Conservation (phyloP, 2,797 vertebrate genomes). For the Schizopygopsis malacanthus region DNA sequence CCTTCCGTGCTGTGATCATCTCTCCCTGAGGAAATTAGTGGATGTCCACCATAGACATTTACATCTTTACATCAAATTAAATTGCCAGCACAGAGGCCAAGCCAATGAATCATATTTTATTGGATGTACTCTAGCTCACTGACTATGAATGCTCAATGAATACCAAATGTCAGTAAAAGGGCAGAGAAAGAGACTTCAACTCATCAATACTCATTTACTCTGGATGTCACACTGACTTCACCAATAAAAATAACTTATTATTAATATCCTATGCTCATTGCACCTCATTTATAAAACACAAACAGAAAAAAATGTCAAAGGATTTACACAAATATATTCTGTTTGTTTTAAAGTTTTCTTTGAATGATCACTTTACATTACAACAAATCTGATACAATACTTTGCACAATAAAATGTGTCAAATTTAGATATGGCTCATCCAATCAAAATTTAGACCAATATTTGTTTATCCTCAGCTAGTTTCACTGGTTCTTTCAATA, state of each 20-base stretch:
- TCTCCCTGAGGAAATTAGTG: conserved; percentile 76
- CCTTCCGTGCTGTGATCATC: conserved; percentile 17
- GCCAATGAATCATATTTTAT: conserved; percentile 76
- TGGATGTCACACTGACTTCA: neutral
- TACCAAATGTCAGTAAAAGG: conserved; percentile 70
- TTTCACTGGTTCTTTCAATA: neutral
- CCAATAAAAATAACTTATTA: neutral
- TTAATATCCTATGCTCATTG: neutral
- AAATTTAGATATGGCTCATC: neutral
- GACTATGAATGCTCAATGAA: conserved; percentile 68
- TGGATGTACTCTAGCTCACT: conserved; percentile 63
- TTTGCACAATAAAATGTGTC: neutral
- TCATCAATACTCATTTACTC: neutral
- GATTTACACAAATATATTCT: neutral
- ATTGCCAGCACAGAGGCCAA: conserved; percentile 63
- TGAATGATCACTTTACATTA: neutral
- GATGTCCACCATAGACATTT: conserved; percentile 71
- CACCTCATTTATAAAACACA: neutral
- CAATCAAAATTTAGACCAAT: neutral
- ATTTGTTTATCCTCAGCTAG: neutral
- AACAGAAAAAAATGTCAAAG: neutral
- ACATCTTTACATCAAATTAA: conserved; percentile 73
- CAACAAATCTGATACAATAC: neutral
- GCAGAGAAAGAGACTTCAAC: conserved; percentile 33
- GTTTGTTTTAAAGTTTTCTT: neutral